Percentiles rank a stretch among this genome's conserved stretches.
phyloP scores from a whole-genome alignment of 2,113 vertebrate species.

The Conger conger region DNA sequence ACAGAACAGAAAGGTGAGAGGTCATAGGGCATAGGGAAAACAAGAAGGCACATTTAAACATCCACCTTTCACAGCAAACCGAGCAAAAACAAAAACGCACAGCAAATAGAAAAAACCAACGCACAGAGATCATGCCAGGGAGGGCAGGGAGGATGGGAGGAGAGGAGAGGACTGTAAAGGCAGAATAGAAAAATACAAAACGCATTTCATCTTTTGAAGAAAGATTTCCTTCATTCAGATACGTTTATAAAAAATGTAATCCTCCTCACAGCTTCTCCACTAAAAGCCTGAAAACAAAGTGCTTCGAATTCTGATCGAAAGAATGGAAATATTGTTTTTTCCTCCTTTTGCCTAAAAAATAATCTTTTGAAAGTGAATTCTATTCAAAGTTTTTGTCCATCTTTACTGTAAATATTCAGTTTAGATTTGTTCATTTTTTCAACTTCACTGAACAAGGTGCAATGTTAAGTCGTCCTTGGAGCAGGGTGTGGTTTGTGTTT shows the following conservation, averaged over 20 bases:
- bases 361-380: background rate
- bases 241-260: background rate
- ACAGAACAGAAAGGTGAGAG: conserved; percentile 89
- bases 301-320: background rate
- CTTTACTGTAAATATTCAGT: background rate
- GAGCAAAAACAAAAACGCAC: conserved; percentile 65
- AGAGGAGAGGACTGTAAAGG: background rate
- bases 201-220: conserved; percentile 36
- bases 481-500: background rate
- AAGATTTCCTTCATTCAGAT: conserved; percentile 44
- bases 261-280: background rate
- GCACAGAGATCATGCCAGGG: conserved; percentile 64
- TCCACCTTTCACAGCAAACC: conserved; percentile 69
- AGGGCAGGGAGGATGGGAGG: background rate
- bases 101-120: conserved; percentile 60
- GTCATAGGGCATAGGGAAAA: conserved; percentile 83
- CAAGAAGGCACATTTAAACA: conserved; percentile 79
- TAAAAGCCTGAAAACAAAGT: background rate
- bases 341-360: background rate
- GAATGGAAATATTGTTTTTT: background rate
- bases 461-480: background rate
- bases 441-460: background rate
- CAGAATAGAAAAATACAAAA: conserved; percentile 39
- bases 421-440: background rate
- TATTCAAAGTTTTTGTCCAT: no score